Evolutionary conservation across 30 jellyfish, hydroid and myxozoan species (phyloP).

Genomic region (Rhopilema esculentum): DNA sequence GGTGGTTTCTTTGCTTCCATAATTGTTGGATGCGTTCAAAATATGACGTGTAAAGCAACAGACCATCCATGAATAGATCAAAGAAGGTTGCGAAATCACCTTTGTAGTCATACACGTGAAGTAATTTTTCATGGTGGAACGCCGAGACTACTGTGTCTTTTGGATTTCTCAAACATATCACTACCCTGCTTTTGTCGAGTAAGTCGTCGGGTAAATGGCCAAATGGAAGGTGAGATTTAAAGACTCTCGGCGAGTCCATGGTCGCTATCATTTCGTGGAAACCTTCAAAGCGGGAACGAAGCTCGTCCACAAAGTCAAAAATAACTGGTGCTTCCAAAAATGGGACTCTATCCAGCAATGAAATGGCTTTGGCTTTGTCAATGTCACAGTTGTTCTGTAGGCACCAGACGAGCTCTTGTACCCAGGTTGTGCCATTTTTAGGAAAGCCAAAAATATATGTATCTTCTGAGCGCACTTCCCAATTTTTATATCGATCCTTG

Average conservation of each 20-base stretch:
- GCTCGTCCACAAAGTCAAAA: background rate
- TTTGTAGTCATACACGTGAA: background rate
- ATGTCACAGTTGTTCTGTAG: slow-evolving; percentile 25
- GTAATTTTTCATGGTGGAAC: slow-evolving; percentile 25
- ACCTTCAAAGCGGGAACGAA: background rate
- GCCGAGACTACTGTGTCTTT: slow-evolving; percentile 30
- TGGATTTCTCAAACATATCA: slow-evolving; percentile 32
- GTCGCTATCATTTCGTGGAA: background rate
- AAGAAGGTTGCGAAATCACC: slow-evolving; percentile 32
- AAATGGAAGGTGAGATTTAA: slow-evolving; percentile 24
- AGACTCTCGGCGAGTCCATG: slow-evolving; percentile 38
- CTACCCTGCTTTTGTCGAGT: slow-evolving; percentile 32
- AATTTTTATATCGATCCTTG: background rate
- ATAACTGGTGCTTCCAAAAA: background rate
- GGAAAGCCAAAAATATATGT: slow-evolving; percentile 18
- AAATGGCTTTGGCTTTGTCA: background rate
- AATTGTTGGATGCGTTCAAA: slow-evolving; percentile 22
- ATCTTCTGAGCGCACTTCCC: slow-evolving; percentile 21
- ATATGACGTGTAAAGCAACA: slow-evolving; percentile 25
- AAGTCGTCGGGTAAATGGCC: slow-evolving; percentile 11
- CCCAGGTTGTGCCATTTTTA: slow-evolving; percentile 54
- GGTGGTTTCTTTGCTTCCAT: slow-evolving; percentile 54
- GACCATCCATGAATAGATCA: slow-evolving; percentile 28
- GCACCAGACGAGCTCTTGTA: slow-evolving; percentile 46
- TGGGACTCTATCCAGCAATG: background rate